Conservation (phyloP, 2,888 invertebrate genomes). For the Loripinus fragilis region DNA sequence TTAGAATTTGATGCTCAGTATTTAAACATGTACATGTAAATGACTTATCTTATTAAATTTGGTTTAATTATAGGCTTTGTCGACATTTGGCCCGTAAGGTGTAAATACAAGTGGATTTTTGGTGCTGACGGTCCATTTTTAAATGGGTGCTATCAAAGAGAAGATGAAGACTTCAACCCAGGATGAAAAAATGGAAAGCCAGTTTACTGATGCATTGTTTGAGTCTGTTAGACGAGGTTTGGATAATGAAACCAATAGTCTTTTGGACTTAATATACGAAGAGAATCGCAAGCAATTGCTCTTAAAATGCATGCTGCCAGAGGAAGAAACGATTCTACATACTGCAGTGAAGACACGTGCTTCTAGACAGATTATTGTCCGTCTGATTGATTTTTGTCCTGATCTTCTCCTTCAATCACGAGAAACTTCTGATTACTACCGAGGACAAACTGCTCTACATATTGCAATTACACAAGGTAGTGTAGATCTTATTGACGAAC, state of each 20-base stretch:
- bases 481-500: constrained; percentile 31
- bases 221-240: neutral
- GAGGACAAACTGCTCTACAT: constrained; percentile 64
- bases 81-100: too few relatives aligned
- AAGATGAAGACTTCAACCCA: neutral
- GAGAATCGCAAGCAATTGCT: neutral
- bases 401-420: constrained; percentile 28
- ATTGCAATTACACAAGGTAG: constrained; percentile 60
- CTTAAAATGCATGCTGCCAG: neutral
- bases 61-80: too few relatives aligned
- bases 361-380: constrained; percentile 28
- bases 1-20: too few relatives aligned
- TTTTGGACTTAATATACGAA: neutral
- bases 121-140: neutral
- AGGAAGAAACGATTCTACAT: constrained; percentile 52
- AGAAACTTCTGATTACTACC: constrained; percentile 39
- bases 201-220: neutral
- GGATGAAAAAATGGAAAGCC: neutral
- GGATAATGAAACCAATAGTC: neutral
- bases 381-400: constrained; percentile 35
- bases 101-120: too few relatives aligned
- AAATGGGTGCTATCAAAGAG: neutral
- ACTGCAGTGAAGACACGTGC: constrained; percentile 46
- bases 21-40: too few relatives aligned
- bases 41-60: too few relatives aligned